Evolutionary conservation across 2,888 invertebrate species (phyloP), one percentile per base, ranked within the genome.

Genomic region (Polietes domitor): DNA sequence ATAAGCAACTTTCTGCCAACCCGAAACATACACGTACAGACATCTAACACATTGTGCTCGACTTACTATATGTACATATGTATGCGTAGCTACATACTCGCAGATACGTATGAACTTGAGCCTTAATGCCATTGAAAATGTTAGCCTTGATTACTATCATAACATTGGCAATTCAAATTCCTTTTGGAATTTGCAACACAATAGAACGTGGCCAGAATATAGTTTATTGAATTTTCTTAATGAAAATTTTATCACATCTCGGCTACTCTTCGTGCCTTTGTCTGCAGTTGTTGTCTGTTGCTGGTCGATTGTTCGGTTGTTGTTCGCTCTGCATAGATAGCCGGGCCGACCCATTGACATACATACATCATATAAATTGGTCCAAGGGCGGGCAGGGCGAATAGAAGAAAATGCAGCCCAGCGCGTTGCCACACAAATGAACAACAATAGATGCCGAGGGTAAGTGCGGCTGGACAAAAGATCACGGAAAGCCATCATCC

Each of bases 161-260:
- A 43, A 68, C 41, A 68, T 43, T 68, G 68, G 68, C 24, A 41
- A 68, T 68, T 68, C 68, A 68, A 68, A 68, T 68, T 68, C 37
- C 37, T 68, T 19, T 43, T 43, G 37, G 68, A 68, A 68, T 68
- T 43, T 24, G 43, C 68, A 68, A 43, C 24, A 68, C 68, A 68
- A 68, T 43, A 6, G 43, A 43, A 68, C 68, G 68, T 68, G 68
- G 68, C 41, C 68, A 43, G 68, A 41, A 68, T 68, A 10, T 68
- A 12, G 65, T 68, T 68, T 43, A 68, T 68, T 41, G 41, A 68
- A 43, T 68, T 24, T 24, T 43, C 68, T 24, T 68, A 68, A 68
- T 68, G 43, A 68, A 68, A 41, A 68, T 68, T 68, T 41, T 68
- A 43, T 68, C 68, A 68, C 41, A 68, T 41, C 24, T 61, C 41